Conservation (phyloP, 1,140 invertebrate genomes). For the Penaeus chinensis region DNA sequence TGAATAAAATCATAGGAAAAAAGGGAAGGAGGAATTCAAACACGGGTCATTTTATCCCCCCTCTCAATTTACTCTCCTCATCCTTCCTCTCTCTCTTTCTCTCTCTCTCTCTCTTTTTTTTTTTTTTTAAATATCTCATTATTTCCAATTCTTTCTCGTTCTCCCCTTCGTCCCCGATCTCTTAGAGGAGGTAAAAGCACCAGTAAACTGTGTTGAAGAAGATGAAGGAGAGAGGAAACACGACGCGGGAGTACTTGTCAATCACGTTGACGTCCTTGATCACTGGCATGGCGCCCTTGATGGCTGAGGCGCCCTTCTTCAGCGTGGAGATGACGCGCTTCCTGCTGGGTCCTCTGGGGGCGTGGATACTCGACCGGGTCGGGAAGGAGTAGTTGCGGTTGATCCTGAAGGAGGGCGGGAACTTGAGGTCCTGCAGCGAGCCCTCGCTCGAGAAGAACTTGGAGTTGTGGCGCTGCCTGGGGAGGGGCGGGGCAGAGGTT, state of each 20-base stretch:
- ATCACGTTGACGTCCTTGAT: constrained; percentile 98
- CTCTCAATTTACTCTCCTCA: not conserved
- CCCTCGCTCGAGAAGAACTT: constrained; percentile 62
- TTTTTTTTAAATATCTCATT: too few relatives aligned
- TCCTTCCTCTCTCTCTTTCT: too few relatives aligned
- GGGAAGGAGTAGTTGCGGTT: constrained; percentile 71
- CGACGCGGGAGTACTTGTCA: constrained; percentile 93
- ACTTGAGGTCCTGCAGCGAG: constrained; percentile 69
- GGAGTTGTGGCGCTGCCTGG: constrained; percentile 63
- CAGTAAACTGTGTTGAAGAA: constrained; percentile 94
- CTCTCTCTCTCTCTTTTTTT: too few relatives aligned
- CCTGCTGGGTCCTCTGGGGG: constrained; percentile 41
- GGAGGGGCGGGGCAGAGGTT: not conserved
- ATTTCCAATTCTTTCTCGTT: not conserved
- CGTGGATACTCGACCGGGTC: constrained; percentile 58
- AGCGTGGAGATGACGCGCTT: constrained; percentile 66
- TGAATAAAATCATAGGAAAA: not conserved
- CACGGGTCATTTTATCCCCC: not conserved
- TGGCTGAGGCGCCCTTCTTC: constrained; percentile 63
- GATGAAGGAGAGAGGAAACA: constrained; percentile 94
- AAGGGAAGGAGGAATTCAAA: not conserved
- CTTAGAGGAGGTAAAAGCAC: constrained; percentile 86
- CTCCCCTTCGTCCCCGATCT: not conserved
- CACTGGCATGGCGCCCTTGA: constrained; percentile 78
- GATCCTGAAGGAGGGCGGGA: constrained; percentile 84